phyloP scores from a whole-genome alignment of 2,888 invertebrate genomes.

The Plebejus anna region DNA sequence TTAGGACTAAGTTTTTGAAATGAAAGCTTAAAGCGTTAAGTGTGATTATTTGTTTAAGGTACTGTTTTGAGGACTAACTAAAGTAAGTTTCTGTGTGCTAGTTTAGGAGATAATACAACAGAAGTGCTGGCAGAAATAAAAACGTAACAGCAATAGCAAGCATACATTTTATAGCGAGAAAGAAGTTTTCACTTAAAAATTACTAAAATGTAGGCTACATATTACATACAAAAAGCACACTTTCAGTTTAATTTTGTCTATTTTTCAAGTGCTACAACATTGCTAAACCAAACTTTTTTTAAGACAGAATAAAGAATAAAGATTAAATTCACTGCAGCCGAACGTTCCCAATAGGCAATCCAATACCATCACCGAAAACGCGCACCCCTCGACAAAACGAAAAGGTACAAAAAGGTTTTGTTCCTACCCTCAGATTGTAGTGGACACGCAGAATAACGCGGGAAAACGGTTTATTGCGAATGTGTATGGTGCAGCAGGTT shows the following conservation, averaged over 20 bases:
- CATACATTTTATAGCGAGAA: no score
- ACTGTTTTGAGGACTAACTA: no score
- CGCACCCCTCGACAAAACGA: background rate
- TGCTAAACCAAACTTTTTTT: background rate
- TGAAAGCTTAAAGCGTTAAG: no score
- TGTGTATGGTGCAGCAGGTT: background rate
- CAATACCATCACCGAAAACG: slow-evolving; percentile 13
- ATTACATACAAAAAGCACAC: no score
- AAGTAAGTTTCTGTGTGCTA: no score
- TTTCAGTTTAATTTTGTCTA: background rate
- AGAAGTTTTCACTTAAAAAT: no score
- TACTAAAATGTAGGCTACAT: no score
- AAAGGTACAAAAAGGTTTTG: slow-evolving; percentile 9
- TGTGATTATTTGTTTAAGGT: no score
- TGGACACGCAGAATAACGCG: background rate
- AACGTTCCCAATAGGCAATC: background rate
- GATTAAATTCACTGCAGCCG: slow-evolving; percentile 3
- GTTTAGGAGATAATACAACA: no score
- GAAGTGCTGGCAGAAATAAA: no score
- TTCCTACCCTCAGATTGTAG: background rate
- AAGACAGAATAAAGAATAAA: background rate
- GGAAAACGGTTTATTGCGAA: background rate
- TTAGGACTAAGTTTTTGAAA: no score
- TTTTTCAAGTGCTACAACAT: background rate
- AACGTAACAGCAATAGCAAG: no score